These are phyloP conservation scores for Cynaeus angustus DNA, from an alignment of 2,888 invertebrate species.

Conservation along the genomic window DNA sequence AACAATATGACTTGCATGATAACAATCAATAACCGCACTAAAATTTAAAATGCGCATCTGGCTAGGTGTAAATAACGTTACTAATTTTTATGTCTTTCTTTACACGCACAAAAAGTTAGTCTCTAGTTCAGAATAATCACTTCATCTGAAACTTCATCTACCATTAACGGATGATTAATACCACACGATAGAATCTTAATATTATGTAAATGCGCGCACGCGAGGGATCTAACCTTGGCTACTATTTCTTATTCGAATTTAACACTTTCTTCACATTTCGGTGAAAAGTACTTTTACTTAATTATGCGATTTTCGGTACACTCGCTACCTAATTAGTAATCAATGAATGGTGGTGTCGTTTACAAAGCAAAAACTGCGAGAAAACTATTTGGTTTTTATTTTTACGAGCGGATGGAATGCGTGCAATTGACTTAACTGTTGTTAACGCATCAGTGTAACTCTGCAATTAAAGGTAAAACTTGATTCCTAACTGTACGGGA, in stretches of 20 bases:
- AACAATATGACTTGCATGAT: no score
- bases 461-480: constrained; percentile 30
- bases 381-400: constrained; percentile 10
- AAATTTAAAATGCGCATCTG: no score
- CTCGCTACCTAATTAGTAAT: background rate
- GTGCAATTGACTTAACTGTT: constrained; percentile 39
- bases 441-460: constrained; percentile 28
- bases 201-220: constrained; percentile 17
- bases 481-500: constrained; percentile 40
- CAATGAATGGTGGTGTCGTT: background rate
- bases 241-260: background rate
- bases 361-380: background rate
- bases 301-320: constrained; percentile 10
- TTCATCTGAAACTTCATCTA: background rate
- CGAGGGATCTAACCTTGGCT: constrained; percentile 2
- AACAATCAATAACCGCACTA: no score
- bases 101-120: no score
- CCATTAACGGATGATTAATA: constrained; percentile 10
- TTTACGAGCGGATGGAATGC: constrained; percentile 9
- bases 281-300: constrained; percentile 18
- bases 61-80: no score
- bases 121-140: no score
- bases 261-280: constrained; percentile 20
- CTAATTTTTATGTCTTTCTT: no score
- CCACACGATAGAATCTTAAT: background rate